Evolutionary conservation across 2,797 vertebrate genomes (phyloP).

Genomic region (Falco rusticolus): DNA sequence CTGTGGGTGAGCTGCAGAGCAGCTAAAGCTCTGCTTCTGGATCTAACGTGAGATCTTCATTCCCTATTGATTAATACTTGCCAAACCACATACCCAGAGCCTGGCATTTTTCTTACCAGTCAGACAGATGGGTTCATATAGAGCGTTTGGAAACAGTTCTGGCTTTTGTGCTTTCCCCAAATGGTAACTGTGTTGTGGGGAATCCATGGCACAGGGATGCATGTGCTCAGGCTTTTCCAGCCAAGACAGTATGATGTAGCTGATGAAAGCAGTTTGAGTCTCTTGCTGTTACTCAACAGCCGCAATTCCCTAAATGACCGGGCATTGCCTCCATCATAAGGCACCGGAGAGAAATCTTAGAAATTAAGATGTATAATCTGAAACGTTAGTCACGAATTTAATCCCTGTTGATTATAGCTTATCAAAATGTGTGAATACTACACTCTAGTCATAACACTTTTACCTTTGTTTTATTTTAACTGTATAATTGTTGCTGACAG

Average conservation of each 20-base stretch:
- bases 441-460: not conserved
- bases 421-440: not conserved
- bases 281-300: not conserved
- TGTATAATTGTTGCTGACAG: not conserved
- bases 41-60: not conserved
- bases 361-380: not conserved
- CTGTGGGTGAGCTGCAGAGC: not conserved
- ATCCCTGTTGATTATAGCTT: not conserved
- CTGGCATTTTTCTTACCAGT: not conserved
- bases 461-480: not conserved
- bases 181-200: not conserved
- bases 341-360: not conserved
- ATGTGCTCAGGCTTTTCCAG: not conserved
- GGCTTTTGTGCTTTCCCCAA: not conserved
- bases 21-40: not conserved
- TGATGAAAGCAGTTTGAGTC: conserved; percentile 8
- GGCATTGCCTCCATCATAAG: not conserved
- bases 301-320: not conserved
- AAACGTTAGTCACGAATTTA: not conserved
- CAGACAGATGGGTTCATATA: not conserved
- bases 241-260: not conserved
- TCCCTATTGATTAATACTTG: not conserved
- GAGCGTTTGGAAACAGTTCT: not conserved
- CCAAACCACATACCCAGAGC: not conserved
- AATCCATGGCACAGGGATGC: not conserved